These are phyloP conservation scores for Drosophila pegasa DNA, from an alignment of 2,888 invertebrate species.

Conservation along the genomic window DNA sequence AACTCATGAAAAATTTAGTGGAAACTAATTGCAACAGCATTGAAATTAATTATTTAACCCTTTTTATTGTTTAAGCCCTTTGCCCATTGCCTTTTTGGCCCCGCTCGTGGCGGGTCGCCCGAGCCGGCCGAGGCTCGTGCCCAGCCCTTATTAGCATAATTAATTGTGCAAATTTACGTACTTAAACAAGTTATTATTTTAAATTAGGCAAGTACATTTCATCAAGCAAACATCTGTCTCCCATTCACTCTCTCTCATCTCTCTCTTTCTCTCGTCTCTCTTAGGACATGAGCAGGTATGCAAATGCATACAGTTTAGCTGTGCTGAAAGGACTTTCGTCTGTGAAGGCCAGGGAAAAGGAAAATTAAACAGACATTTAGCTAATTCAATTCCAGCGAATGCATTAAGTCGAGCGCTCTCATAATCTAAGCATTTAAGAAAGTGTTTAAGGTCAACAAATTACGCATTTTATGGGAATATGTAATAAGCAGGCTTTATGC, in stretches of 20 bases:
- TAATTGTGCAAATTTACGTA: conserved; percentile 81
- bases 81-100: conserved; percentile 63
- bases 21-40: conserved; percentile 80
- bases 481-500: too few relatives aligned
- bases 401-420: not conserved
- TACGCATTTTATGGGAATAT: not conserved
- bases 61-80: conserved; percentile 78
- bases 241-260: too few relatives aligned
- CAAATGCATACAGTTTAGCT: conserved; percentile 14
- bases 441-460: not conserved
- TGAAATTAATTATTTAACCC: conserved; percentile 83
- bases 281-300: conserved; percentile 9
- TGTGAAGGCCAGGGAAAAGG: not conserved
- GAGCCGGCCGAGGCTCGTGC: conserved; percentile 16
- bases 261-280: not conserved
- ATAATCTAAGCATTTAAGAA: not conserved
- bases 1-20: conserved; percentile 81
- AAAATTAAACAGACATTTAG: not conserved
- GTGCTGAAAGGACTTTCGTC: not conserved
- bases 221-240: conserved; percentile 26
- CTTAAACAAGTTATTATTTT: conserved; percentile 81
- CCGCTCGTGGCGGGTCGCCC: not conserved
- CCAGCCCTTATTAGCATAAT: conserved; percentile 80
- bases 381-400: not conserved
- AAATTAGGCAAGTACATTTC: conserved; percentile 69